Base-by-base conservation (phyloP, 2,113 vertebrate species). In the Anseranas semipalmata region DNA sequence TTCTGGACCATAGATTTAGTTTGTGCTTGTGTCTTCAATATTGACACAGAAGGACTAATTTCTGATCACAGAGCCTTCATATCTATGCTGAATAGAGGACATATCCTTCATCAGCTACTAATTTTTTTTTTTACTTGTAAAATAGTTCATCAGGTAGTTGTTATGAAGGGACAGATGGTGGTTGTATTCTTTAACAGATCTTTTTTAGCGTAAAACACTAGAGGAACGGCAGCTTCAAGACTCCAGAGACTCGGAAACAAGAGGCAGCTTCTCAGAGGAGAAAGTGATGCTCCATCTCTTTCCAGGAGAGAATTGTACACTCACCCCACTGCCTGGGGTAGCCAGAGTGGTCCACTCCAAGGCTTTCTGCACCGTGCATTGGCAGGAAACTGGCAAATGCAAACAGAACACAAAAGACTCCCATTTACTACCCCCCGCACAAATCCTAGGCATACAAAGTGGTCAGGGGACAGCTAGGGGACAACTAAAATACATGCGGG, bases 281-380 rank as follows among this genome's bases (percentile, higher is more conserved):
- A 98, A 98, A 48, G 98, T 98, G 73, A 98, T 98, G 39, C 98
- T 99, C 63, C 99, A 99, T 84, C 98, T 99, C 46, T 99, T 99
- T 87, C 99, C 99, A 1, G 98, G 99, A 20, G 99, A 99, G 97
- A 99, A 98, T 56, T 99, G 98, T 93, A 98, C 98, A 0, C 92
- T 99, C 91, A 99, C 98, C 4, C 97, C 98, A 0, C 97, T 99
- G 71, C 99, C 99, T 1, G 99, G 99, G 2, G 99, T 99, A 89
- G 99, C 99, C 37, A 98, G 99, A 4, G 99, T 99, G 27, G 99
- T 99, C 12, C 99, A 99, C 98, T 99, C 99, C 80, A 99, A 99
- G 94, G 99, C 99, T 89, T 99, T 99, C 90, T 99, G 99, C 94
- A 99, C 99, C 0, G 99, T 99, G 68, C 99, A 99, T 93, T 99